Conservation (phyloP, 2,113 vertebrate genomes). For the Chitala chitala region DNA sequence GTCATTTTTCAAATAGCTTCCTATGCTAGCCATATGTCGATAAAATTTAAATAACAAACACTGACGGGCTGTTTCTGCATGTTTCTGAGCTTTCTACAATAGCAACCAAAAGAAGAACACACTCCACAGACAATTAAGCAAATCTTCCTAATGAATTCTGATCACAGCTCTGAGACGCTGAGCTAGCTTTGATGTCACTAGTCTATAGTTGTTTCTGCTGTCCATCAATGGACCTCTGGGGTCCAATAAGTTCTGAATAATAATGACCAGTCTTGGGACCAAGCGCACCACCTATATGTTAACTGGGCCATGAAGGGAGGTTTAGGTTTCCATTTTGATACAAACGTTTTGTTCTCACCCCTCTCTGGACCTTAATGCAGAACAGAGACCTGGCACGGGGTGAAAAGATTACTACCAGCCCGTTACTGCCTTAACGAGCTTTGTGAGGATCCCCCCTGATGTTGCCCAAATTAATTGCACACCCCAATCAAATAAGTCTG, state of each 20-base stretch:
- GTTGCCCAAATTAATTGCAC: conserved; percentile 17
- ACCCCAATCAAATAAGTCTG: conserved; percentile 17
- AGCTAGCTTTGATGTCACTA: conserved; percentile 5
- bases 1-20: no score
- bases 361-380: conserved; percentile 21
- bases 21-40: no score
- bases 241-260: conserved; percentile 17
- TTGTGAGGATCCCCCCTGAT: not conserved
- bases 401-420: conserved; percentile 15
- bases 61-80: not conserved
- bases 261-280: not conserved
- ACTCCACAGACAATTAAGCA: not conserved
- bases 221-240: not conserved
- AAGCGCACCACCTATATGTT: not conserved
- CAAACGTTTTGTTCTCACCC: conserved; percentile 7
- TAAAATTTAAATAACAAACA: not conserved
- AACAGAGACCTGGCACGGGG: conserved; percentile 19
- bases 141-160: conserved; percentile 2
- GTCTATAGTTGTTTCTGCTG: not conserved
- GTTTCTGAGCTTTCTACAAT: not conserved
- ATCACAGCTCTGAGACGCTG: conserved; percentile 6
- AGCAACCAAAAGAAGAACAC: no score
- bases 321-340: conserved; percentile 14
- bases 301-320: not conserved
- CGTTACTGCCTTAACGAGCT: not conserved